Evolutionary conservation across 2,888 invertebrate genomes (phyloP).

Genomic region (Aspidapion aeneum): DNA sequence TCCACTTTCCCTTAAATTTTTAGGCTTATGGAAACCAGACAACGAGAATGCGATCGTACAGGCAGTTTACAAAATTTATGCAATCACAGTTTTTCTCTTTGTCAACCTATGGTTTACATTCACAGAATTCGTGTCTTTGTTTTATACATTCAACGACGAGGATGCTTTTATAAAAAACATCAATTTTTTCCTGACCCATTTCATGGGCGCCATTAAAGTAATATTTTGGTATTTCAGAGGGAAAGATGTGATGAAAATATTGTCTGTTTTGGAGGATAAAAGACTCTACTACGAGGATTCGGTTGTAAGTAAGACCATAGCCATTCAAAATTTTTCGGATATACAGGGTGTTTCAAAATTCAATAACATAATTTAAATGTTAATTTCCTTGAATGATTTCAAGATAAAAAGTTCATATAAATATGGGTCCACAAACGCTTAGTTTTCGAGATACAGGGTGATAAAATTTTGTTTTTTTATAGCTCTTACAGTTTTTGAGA

Average conservation of each 20-base stretch:
- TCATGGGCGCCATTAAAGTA: slow-evolving; percentile 41
- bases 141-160: slow-evolving; percentile 34
- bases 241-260: slow-evolving; percentile 29
- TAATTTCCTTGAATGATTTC: too few species aligned
- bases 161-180: slow-evolving; percentile 40
- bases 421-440: too few species aligned
- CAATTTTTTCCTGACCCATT: slow-evolving; percentile 39
- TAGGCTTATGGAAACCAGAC: slow-evolving; percentile 38
- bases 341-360: too few species aligned
- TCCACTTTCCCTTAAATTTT: too few species aligned
- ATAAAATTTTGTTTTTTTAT: too few species aligned
- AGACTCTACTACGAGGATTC: slow-evolving; percentile 32
- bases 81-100: slow-evolving; percentile 34
- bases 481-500: too few species aligned
- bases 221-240: slow-evolving; percentile 37
- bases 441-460: too few species aligned
- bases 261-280: slow-evolving; percentile 33
- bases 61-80: slow-evolving; percentile 33
- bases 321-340: background rate
- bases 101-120: slow-evolving; percentile 38
- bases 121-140: slow-evolving; percentile 38
- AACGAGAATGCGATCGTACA: slow-evolving; percentile 26
- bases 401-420: too few species aligned
- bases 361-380: too few species aligned
- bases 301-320: slow-evolving; percentile 16